Evolutionary conservation across 2,888 invertebrate genomes (phyloP).

Genomic region (Branchellion lobata): DNA sequence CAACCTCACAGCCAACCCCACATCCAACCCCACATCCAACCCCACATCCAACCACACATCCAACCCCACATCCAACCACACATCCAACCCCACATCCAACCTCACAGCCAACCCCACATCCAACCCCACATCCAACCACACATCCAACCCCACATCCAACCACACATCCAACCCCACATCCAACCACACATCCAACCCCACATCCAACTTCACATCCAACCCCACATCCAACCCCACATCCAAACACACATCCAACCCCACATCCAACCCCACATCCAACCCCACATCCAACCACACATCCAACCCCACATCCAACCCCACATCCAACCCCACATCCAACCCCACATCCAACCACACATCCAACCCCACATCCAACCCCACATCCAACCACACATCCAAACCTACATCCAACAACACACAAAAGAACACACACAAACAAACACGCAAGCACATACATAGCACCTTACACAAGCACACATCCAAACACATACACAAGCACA

Average conservation of each 20-base stretch:
- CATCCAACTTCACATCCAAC: not conserved
- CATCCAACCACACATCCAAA: not conserved
- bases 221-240: not conserved
- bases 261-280: too few species aligned
- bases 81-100: not conserved
- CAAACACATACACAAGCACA: constrained; percentile 16
- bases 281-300: too few species aligned
- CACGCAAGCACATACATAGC: constrained; percentile 1
- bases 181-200: not conserved
- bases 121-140: not conserved
- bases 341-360: not conserved
- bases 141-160: not conserved
- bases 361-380: not conserved
- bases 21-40: not conserved
- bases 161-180: not conserved
- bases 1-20: not conserved
- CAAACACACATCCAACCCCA: not conserved
- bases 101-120: not conserved
- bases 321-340: too few species aligned
- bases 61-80: not conserved
- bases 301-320: not conserved
- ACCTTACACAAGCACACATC: not conserved
- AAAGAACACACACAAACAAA: constrained; percentile 6
- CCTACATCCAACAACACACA: not conserved
- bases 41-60: not conserved